Percentiles rank a stretch among this genome's conserved stretches.
Evolutionary conservation across 2,113 vertebrate species (phyloP).

Genomic region (Terrapene triunguis): DNA sequence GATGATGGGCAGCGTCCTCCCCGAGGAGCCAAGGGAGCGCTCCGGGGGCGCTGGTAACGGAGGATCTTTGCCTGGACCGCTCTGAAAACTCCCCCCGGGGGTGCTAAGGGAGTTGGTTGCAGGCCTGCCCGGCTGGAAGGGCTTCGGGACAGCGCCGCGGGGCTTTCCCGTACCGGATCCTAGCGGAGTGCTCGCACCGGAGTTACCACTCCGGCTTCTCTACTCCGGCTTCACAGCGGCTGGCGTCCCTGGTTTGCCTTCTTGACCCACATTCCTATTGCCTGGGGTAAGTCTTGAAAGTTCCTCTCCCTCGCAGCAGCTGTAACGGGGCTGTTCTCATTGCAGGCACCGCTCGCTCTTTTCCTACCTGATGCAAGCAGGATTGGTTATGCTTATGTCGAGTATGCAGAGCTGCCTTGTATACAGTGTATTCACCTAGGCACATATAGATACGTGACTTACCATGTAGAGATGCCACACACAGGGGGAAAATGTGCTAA

Average conservation of each 20-base stretch:
- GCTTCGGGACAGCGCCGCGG: background rate
- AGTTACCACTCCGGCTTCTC: background rate
- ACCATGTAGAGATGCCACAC: too few species aligned
- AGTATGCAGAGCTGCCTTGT: too few species aligned
- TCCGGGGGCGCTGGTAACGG: background rate
- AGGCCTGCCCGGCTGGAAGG: background rate
- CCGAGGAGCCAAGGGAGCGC: constrained; percentile 55
- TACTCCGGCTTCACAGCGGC: background rate
- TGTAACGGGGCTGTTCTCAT: background rate
- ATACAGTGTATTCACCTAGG: too few species aligned
- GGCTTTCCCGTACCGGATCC: background rate
- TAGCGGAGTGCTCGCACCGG: background rate
- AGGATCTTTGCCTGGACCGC: background rate
- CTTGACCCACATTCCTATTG: constrained; percentile 49
- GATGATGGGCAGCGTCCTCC: constrained; percentile 61
- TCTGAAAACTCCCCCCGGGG: background rate
- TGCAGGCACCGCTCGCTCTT: background rate
- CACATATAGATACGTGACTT: too few species aligned
- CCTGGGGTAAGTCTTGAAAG: constrained; percentile 35
- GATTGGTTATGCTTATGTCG: too few species aligned
- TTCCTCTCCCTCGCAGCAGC: constrained; percentile 32
- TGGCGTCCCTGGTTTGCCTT: background rate
- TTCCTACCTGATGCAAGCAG: background rate
- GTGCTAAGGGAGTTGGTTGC: background rate
- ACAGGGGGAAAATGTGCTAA: too few species aligned